These are phyloP conservation scores for Pachyseris speciosa DNA, from an alignment of 64 coral and sea anemone species.

Conservation along the genomic window DNA sequence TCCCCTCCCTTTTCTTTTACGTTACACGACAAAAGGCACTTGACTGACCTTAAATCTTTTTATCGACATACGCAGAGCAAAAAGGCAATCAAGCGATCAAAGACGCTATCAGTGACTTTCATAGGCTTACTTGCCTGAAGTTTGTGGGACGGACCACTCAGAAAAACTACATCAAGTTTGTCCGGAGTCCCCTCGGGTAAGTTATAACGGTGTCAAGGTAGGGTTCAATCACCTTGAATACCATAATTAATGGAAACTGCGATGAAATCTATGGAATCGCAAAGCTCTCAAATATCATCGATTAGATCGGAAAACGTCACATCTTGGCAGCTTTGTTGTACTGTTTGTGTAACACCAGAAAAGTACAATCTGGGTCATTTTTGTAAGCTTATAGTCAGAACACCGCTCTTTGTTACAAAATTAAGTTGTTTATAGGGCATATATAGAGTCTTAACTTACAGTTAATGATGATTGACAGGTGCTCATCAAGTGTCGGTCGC, in stretches of 20 bases:
- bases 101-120: conserved; percentile 10
- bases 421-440: neutral
- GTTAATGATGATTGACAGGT: neutral
- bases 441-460: neutral
- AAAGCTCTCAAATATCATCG: too few relatives aligned
- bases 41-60: neutral
- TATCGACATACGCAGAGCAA: neutral
- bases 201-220: too few relatives aligned
- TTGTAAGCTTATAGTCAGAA: too few relatives aligned
- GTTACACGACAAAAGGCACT: neutral
- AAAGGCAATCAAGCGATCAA: neutral
- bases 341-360: too few relatives aligned
- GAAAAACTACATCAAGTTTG: conserved; percentile 24
- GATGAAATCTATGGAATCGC: too few relatives aligned
- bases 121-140: conserved; percentile 1
- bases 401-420: neutral
- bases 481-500: conserved; percentile 14
- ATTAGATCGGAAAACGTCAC: too few relatives aligned
- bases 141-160: conserved; percentile 32
- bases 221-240: too few relatives aligned
- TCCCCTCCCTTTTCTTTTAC: neutral
- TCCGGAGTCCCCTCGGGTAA: neutral
- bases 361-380: too few relatives aligned
- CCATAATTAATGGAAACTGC: too few relatives aligned
- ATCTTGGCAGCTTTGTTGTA: too few relatives aligned